Conservation (phyloP, 1,140 invertebrate genomes). For the Ceratina australensis region DNA sequence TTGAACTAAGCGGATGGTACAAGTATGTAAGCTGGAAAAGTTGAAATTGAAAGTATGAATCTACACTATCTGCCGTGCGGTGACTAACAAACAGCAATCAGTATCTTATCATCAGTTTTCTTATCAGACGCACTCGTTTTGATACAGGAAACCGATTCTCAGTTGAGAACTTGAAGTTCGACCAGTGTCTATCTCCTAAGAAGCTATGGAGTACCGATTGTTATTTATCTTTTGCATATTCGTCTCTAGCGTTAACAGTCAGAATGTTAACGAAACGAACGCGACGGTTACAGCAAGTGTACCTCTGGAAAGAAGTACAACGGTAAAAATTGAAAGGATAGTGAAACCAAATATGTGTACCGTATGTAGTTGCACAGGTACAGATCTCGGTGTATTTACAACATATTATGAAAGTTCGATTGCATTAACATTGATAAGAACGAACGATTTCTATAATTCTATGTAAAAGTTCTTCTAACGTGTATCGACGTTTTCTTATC, state of each 20-base stretch:
- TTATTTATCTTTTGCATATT: not conserved
- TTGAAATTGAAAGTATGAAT: not conserved
- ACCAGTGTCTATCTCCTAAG: not conserved
- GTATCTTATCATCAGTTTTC: constrained; percentile 61
- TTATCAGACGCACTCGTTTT: constrained; percentile 43
- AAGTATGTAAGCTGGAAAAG: not conserved
- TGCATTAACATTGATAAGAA: not conserved
- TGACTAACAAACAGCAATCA: constrained; percentile 56
- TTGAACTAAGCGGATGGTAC: no score
- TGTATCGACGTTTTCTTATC: not conserved
- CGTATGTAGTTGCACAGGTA: constrained; percentile 54
- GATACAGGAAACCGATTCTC: constrained; percentile 38
- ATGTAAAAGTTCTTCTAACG: no score
- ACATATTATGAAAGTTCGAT: not conserved
- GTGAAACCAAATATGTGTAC: constrained; percentile 20
- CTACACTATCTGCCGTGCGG: constrained; percentile 29
- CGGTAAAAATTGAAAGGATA: not conserved
- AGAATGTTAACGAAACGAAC: no score
- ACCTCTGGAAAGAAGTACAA: not conserved
- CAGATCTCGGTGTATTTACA: no score
- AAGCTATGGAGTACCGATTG: constrained; percentile 37
- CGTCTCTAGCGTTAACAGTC: constrained; percentile 8
- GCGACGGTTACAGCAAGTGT: accelerated
- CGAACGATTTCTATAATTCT: no score
- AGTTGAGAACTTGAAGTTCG: not conserved